A percentile compares a stretch with the other conserved stretches of the same genome.
Evolutionary conservation across 2,113 vertebrate species (phyloP).

Genomic region (Percopsis transmontana): DNA sequence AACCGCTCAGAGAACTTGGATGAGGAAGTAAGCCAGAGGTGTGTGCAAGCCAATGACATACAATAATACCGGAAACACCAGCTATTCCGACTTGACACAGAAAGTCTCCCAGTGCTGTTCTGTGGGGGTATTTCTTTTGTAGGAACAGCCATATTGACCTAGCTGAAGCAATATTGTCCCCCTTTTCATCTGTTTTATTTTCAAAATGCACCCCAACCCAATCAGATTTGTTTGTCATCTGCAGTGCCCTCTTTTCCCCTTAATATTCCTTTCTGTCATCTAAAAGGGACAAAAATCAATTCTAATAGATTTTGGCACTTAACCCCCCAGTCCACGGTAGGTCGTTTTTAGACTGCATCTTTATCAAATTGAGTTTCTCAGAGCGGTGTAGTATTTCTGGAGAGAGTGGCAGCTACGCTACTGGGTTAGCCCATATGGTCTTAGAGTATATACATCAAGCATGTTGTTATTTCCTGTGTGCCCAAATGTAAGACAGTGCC

Average conservation of each 20-base stretch:
- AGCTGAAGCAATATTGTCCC: background rate
- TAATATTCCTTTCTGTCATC: conserved; percentile 1
- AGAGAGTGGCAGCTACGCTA: background rate
- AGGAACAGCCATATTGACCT: background rate
- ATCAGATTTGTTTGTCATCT: conserved; percentile 2
- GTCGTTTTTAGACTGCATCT: conserved; percentile 31
- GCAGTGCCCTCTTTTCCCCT: background rate
- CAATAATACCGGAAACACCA: background rate
- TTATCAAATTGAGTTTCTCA: conserved; percentile 25
- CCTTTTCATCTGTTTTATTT: background rate
- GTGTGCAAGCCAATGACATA: background rate
- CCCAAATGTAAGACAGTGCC: background rate
- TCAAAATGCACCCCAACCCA: background rate
- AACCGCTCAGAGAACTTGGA: background rate
- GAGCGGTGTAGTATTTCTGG: conserved; percentile 26
- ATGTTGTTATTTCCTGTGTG: background rate
- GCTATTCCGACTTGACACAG: background rate
- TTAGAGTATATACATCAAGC: conserved; percentile 12
- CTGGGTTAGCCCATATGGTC: background rate
- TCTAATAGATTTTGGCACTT: conserved; percentile 27
- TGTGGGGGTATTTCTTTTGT: background rate
- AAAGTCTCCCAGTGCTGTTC: background rate
- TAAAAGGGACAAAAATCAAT: conserved; percentile 36
- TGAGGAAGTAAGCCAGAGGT: background rate
- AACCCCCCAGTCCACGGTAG: conserved; percentile 16